These are phyloP conservation scores for Lagopus leucura DNA, from an alignment of 2,113 vertebrate species.

Conservation along the genomic window DNA sequence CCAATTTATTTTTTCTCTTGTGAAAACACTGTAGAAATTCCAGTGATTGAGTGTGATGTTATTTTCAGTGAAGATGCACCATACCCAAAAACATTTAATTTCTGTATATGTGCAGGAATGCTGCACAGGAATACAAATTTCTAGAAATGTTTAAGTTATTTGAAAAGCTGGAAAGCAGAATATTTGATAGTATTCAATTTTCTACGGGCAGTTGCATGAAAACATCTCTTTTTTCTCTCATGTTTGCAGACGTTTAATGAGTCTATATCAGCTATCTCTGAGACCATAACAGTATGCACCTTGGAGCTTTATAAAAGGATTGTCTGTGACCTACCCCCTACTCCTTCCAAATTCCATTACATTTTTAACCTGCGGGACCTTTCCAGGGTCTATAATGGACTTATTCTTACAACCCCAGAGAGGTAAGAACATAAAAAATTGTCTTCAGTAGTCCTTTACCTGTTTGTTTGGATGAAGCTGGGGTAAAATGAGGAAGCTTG, in stretches of 20 bases:
- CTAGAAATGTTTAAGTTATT: neutral
- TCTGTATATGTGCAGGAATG: neutral
- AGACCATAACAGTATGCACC: conserved; percentile 88
- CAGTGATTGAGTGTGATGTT: neutral
- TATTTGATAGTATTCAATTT: neutral
- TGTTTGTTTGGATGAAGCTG: neutral
- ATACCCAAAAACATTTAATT: neutral
- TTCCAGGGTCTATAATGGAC: conserved; percentile 90
- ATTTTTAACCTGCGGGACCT: conserved; percentile 96
- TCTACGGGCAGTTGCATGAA: neutral
- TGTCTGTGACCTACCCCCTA: conserved; percentile 89
- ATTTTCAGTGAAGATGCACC: neutral
- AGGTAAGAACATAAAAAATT: conserved; percentile 77
- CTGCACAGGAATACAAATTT: neutral
- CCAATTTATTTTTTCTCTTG: neutral
- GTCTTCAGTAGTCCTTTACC: neutral
- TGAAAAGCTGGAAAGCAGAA: neutral
- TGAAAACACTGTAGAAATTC: neutral
- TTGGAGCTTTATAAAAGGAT: conserved; percentile 88
- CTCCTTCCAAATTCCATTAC: conserved; percentile 97
- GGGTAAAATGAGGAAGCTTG: neutral
- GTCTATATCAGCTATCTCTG: conserved; percentile 78
- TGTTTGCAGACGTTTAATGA: conserved; percentile 84
- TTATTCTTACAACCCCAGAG: conserved; percentile 86
- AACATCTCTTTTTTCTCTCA: neutral